Percentiles rank a stretch among this genome's conserved stretches.
Conservation (phyloP, 2,113 vertebrate species). For the Holacanthus passer region DNA sequence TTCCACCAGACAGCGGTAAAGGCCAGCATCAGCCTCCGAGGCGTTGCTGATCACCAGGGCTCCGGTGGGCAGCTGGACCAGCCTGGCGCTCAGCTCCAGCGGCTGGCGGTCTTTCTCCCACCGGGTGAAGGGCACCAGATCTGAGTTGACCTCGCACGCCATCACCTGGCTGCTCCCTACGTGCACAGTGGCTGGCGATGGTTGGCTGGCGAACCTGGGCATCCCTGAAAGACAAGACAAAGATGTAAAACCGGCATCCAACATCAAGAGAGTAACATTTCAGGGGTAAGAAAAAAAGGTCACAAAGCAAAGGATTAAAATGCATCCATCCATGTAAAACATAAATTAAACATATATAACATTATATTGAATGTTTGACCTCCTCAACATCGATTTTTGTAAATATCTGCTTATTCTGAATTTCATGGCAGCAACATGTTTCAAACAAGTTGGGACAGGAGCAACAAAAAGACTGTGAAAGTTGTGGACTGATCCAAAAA, state of each 20-base stretch:
- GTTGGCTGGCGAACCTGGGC: slow-evolving; percentile 92
- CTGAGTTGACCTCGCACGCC: slow-evolving; percentile 89
- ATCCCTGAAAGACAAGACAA: slow-evolving; percentile 84
- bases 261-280: neutral
- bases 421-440: no score
- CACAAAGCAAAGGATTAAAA: neutral
- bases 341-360: no score
- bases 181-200: slow-evolving; percentile 80
- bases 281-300: neutral
- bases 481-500: no score
- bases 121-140: slow-evolving; percentile 88
- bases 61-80: slow-evolving; percentile 87
- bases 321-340: no score
- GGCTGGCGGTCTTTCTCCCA: slow-evolving; percentile 91
- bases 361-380: no score
- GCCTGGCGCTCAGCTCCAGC: slow-evolving; percentile 77
- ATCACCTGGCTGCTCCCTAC: slow-evolving; percentile 88
- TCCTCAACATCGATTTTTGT: no score
- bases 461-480: no score
- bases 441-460: no score
- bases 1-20: slow-evolving; percentile 93
- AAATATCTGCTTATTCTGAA: no score
- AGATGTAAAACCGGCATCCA: neutral
- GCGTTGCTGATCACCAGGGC: slow-evolving; percentile 90
- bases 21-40: slow-evolving; percentile 87